Evolutionary conservation across 2,113 vertebrate species (phyloP), one percentile per base, ranked within the genome.

Genomic region (Alexandromys fortis): DNA sequence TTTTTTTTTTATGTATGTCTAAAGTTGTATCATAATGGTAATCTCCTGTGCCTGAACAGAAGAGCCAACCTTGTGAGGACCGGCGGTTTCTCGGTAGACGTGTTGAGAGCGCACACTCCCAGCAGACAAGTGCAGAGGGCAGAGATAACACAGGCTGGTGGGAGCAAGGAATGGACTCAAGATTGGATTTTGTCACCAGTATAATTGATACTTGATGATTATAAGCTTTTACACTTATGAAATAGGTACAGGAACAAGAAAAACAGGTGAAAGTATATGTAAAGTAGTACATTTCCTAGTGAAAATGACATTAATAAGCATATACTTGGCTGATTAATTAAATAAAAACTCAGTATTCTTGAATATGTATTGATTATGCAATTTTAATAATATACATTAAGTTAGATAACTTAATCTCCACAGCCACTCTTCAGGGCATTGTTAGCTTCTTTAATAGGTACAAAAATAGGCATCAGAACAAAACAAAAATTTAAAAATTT

Each of bases 281-380:
- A 12, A 76, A 92, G 42, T 86, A 14, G 52, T 81, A 14, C 14
- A 72, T 61, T 86, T 82, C 58, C 45, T 89, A 89, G 26, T 58
- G 52, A 75, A 58, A 87, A 19, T 45, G 17, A 17, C 65, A n/a
- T 72, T 92, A 72, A 16, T 92, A 5, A 33, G 76, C 30, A 42
- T 52, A 14, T 79, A 26, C 7, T 17, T 93, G 52, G 35, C 28
- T 68, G 83, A 49, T 86, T 76, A 91, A 75, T 89, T 91, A 88
- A 67, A 75, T 75, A 86, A 93, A 92, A 92, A 86, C 61, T 85
- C 70, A 68, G 79, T 89, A 49, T 55, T 89, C 42, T 73, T 91
- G 45, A 86, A 63, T 92, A 24, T 52, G 70, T 82, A 3, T 72
- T 92, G 78, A 7, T 72, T 94, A 79, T 35, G 35, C 67, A 70